Percentiles rank a stretch among this genome's conserved stretches.
phyloP scores from a whole-genome alignment of 2,113 vertebrate species.

The Neogale vison region DNA sequence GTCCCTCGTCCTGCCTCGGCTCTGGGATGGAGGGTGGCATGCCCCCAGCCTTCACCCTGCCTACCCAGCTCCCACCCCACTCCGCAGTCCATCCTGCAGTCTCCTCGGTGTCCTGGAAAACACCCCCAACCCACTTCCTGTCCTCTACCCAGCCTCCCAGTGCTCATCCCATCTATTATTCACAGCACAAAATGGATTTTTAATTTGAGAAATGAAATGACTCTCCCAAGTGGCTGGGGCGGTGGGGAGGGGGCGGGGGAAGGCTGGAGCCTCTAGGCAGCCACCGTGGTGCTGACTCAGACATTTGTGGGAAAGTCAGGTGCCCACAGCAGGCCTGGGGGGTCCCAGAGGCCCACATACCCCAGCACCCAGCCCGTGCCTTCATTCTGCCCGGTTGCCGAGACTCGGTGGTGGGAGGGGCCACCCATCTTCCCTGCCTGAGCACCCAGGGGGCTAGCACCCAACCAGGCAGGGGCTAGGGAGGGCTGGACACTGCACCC shows the following conservation, averaged over 20 bases:
- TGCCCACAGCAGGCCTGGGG: not conserved
- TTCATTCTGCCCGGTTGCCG: not conserved
- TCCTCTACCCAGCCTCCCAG: not conserved
- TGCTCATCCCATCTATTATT: slow-evolving; percentile 76
- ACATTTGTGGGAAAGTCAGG: not conserved
- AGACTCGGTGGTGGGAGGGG: not conserved
- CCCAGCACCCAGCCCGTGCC: not conserved
- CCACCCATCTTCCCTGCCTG: not conserved
- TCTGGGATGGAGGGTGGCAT: too few species aligned
- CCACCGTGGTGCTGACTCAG: not conserved
- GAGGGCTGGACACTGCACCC: not conserved
- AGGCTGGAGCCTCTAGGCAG: not conserved
- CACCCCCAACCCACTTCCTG: slow-evolving; percentile 28
- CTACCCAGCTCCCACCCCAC: not conserved
- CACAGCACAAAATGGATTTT: slow-evolving; percentile 79
- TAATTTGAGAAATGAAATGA: slow-evolving; percentile 82
- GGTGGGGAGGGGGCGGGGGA: not conserved
- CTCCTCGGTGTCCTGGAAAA: not conserved
- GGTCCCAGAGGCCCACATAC: not conserved
- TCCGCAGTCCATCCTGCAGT: not conserved
- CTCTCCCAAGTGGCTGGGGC: slow-evolving; percentile 63
- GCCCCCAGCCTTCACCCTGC: not conserved
- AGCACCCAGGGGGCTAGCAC: too few species aligned
- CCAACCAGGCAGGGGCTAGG: not conserved
- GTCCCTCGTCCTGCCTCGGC: too few species aligned